A percentile compares a stretch with the other conserved stretches of the same genome.
phyloP scores from a whole-genome alignment of 1,140 invertebrate species.

The Phthorimaea operculella region DNA sequence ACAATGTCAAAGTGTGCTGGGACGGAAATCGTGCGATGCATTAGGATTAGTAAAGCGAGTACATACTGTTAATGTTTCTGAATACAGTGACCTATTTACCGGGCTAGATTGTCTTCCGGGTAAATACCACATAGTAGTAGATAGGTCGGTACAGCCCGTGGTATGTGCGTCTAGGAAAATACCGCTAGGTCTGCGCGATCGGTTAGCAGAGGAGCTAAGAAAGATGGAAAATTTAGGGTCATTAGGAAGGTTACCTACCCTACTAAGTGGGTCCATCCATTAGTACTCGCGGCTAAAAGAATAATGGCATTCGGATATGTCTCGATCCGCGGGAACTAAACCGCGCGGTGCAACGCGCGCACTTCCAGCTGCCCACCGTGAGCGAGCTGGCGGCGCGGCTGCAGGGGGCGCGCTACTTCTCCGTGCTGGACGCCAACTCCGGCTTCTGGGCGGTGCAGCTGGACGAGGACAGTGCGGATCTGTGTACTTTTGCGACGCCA shows the following conservation, averaged over 20 bases:
- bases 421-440: conserved; percentile 17
- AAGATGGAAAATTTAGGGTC: conserved; percentile 8
- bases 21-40: conserved; percentile 1
- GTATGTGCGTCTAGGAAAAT: conserved; percentile 8
- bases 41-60: conserved; percentile 10
- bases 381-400: conserved; percentile 20
- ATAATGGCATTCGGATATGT: conserved; percentile 29
- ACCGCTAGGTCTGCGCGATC: conserved; percentile 4
- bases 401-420: conserved; percentile 12
- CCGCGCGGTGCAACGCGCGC: conserved; percentile 26
- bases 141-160: not conserved
- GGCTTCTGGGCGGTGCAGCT: conserved; percentile 15
- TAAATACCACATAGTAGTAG: conserved; percentile 7
- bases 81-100: conserved; percentile 7
- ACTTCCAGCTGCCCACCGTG: conserved; percentile 29
- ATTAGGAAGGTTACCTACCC: conserved; percentile 7
- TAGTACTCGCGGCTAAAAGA: conserved; percentile 21
- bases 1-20: conserved; percentile 12
- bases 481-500: conserved; percentile 38
- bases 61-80: conserved; percentile 2
- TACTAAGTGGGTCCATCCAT: conserved; percentile 29
- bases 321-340: conserved; percentile 38
- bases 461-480: conserved; percentile 21
- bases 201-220: not conserved
- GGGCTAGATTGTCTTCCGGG: conserved; percentile 10